phyloP scores from a whole-genome alignment of 1,140 invertebrate genomes.

The Brachionus paranguensis region DNA sequence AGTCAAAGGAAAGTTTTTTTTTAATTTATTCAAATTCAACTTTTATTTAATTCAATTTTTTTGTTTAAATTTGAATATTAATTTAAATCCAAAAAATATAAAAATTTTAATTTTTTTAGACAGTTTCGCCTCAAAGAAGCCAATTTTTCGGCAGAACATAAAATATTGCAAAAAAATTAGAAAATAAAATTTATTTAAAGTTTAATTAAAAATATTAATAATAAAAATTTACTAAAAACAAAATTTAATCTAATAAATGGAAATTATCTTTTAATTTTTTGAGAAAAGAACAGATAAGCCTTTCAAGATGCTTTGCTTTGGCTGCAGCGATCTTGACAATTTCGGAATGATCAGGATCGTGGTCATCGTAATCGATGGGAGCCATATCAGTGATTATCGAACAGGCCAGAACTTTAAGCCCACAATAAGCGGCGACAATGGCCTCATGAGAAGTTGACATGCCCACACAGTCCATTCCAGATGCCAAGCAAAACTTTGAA shows the following conservation, averaged over 20 bases:
- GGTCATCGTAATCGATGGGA: conserved; percentile 69
- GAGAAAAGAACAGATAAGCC: conserved; percentile 18
- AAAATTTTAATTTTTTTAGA: no score
- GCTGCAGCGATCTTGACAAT: conserved; percentile 73
- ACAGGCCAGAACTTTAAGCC: conserved; percentile 79
- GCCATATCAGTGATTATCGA: conserved; percentile 86
- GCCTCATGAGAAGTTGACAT: conserved; percentile 92
- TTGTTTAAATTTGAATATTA: no score
- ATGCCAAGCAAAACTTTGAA: conserved; percentile 68
- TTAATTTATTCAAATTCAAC: no score
- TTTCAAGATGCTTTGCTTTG: conserved; percentile 50
- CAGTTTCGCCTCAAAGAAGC: no score
- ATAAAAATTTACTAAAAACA: not conserved
- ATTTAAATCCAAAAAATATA: no score
- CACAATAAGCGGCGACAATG: conserved; percentile 79
- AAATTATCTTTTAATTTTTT: not conserved
- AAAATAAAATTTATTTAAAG: not conserved
- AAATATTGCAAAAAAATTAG: not conserved
- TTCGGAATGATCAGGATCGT: conserved; percentile 76
- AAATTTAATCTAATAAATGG: not conserved
- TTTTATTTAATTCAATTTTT: no score
- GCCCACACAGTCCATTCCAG: conserved; percentile 80
- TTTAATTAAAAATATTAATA: not conserved
- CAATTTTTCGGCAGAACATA: no score
- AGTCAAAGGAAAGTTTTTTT: no score